A percentile compares a stretch with the other conserved stretches of the same genome.
These are phyloP conservation scores for Bergia puertoricense DNA, from an alignment of 92 coral and sea anemone species.

Conservation along the genomic window DNA sequence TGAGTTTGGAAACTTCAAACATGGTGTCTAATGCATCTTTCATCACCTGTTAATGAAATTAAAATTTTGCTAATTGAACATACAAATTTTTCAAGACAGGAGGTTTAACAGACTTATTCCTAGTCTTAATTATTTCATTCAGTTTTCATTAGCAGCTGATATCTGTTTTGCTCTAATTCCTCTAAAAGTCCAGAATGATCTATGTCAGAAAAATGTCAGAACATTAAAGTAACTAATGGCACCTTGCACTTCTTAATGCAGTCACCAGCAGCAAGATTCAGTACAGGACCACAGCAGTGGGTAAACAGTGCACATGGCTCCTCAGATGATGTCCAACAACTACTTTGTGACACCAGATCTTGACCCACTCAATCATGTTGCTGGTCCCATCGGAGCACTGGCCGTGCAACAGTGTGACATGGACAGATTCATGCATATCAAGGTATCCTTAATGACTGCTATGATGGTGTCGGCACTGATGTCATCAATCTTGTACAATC, in stretches of 20 bases:
- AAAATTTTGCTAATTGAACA: not conserved
- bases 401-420: not conserved
- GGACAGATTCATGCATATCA: not conserved
- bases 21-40: slow-evolving; percentile 21
- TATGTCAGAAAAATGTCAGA: no score
- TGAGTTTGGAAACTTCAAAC: not conserved
- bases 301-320: slow-evolving; percentile 15
- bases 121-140: no score
- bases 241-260: slow-evolving; percentile 18
- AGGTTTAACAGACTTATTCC: no score
- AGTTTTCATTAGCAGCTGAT: no score
- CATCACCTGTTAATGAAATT: slow-evolving; percentile 3
- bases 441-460: not conserved
- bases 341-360: slow-evolving; percentile 22
- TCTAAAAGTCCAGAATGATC: no score
- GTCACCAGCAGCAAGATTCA: slow-evolving; percentile 19
- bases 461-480: not conserved
- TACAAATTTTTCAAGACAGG: no score
- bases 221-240: no score
- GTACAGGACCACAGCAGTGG: slow-evolving; percentile 18
- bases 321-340: not conserved
- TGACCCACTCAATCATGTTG: not conserved
- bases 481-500: no score
- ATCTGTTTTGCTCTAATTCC: no score
- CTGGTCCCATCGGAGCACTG: slow-evolving; percentile 4